These are phyloP conservation scores for Halocaridina rubra DNA, from an alignment of 2,888 invertebrate genomes.

Conservation along the genomic window DNA sequence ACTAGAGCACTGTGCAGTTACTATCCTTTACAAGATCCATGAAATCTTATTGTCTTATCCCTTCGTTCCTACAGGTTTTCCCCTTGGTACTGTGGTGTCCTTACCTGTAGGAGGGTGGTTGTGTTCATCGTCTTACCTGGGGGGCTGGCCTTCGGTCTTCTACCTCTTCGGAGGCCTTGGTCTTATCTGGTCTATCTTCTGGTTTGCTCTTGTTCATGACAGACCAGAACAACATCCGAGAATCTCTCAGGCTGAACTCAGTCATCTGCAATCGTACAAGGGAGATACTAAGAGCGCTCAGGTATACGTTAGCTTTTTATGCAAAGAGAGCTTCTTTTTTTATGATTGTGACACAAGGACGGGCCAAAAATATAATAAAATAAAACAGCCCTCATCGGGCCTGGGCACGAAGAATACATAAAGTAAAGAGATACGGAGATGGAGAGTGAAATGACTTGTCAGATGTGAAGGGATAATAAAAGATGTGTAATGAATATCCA, in stretches of 20 bases:
- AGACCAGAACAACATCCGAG: constrained; percentile 73
- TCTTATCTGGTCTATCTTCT: constrained; percentile 69
- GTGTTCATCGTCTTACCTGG: constrained; percentile 70
- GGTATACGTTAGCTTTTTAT: constrained; percentile 8
- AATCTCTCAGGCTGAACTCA: constrained; percentile 70
- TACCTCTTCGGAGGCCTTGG: constrained; percentile 71
- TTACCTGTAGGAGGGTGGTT: constrained; percentile 74
- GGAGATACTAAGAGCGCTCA: constrained; percentile 35
- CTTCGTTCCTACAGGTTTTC: constrained; percentile 76
- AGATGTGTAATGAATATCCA: too few relatives aligned
- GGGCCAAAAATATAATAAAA: too few relatives aligned
- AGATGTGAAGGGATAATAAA: too few relatives aligned
- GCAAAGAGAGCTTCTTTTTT: too few relatives aligned
- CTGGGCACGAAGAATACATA: too few relatives aligned
- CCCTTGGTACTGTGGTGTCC: constrained; percentile 72
- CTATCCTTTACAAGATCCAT: too few relatives aligned
- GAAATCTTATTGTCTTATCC: neutral
- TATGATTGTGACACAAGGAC: too few relatives aligned
- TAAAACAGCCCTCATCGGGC: too few relatives aligned
- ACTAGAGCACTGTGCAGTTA: too few relatives aligned
- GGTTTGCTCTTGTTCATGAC: constrained; percentile 72
- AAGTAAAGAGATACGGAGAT: neutral
- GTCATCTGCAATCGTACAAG: constrained; percentile 70
- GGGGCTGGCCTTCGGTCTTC: constrained; percentile 75
- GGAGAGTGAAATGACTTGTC: neutral